These are phyloP conservation scores for Tetranychus cinnabarinus DNA, from an alignment of 1,140 invertebrate genomes.

Conservation along the genomic window DNA sequence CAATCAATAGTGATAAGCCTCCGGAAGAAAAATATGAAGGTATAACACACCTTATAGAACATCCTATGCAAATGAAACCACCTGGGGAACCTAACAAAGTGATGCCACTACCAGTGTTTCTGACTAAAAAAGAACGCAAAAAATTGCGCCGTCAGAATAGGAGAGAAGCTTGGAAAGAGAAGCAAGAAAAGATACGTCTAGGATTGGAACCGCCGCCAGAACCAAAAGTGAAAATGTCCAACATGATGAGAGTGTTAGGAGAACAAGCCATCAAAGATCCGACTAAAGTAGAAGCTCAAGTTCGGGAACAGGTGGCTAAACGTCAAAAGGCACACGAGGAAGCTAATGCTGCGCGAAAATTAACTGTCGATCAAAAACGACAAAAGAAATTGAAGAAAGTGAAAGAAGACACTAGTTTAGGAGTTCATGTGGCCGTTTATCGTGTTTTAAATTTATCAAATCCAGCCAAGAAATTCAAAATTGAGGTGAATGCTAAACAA, in stretches of 20 bases:
- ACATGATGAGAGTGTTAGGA: conserved; percentile 91
- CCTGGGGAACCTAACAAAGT: conserved; percentile 73
- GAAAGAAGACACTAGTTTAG: conserved; percentile 61
- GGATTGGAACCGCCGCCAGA: conserved; percentile 73
- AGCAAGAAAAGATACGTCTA: conserved; percentile 89
- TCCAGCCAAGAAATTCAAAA: conserved; percentile 87
- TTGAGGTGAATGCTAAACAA: conserved; percentile 91
- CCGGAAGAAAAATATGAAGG: conserved; percentile 22
- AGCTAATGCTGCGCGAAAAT: conserved; percentile 72
- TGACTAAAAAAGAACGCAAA: conserved; percentile 92
- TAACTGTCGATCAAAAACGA: conserved; percentile 74
- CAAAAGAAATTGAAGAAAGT: conserved; percentile 84
- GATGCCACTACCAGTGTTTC: conserved; percentile 68
- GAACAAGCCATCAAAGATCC: conserved; percentile 96
- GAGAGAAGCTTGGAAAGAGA: conserved; percentile 84
- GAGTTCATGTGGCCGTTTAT: conserved; percentile 78
- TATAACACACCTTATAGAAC: conserved; percentile 88
- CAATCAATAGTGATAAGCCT: conserved; percentile 9
- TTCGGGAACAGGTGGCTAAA: conserved; percentile 92
- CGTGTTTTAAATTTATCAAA: conserved; percentile 70
- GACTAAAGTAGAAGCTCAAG: conserved; percentile 95
- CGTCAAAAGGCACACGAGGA: conserved; percentile 82
- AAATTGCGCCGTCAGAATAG: conserved; percentile 90
- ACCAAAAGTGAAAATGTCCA: conserved; percentile 76
- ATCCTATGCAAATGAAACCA: conserved; percentile 81